A percentile compares a stretch with the other conserved stretches of the same genome.
Evolutionary conservation across 2,113 vertebrate species (phyloP).

Genomic region (Copsychus sechellarum): DNA sequence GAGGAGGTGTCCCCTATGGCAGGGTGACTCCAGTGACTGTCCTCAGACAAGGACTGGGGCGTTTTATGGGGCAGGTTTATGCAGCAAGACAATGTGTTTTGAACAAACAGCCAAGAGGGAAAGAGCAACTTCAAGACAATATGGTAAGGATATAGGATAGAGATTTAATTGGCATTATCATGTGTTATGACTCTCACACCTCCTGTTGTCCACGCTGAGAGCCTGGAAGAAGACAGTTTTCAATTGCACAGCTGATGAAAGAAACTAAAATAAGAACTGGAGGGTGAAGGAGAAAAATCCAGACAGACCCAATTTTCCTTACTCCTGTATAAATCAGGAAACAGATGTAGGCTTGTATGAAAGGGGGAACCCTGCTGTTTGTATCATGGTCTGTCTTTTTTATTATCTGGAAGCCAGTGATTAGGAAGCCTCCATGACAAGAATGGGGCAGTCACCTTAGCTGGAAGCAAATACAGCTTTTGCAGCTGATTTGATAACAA

Average conservation of each 20-base stretch:
- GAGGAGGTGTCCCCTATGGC: fast-evolving
- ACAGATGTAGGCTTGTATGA: background rate
- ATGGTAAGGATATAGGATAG: background rate
- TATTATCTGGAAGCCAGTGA: background rate
- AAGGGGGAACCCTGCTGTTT: background rate
- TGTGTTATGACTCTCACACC: background rate
- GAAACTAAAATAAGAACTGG: slow-evolving; percentile 27
- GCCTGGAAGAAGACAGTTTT: background rate
- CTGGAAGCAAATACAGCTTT: background rate
- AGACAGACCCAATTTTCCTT: background rate
- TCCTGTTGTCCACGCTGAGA: background rate
- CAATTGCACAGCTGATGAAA: slow-evolving; percentile 6
- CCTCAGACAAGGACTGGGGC: background rate
- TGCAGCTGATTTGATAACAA: background rate
- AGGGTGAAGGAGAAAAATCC: background rate
- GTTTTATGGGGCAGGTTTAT: background rate
- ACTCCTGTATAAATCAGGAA: slow-evolving; percentile 11
- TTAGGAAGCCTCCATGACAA: background rate
- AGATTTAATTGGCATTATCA: background rate
- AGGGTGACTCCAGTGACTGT: background rate
- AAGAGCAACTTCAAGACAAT: background rate
- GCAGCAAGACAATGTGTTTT: background rate
- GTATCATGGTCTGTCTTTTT: background rate
- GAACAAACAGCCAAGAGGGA: background rate
- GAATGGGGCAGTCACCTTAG: background rate